These are phyloP conservation scores for Montipora sp. DNA, from an alignment of 64 coral and sea anemone species.

Conservation along the genomic window DNA sequence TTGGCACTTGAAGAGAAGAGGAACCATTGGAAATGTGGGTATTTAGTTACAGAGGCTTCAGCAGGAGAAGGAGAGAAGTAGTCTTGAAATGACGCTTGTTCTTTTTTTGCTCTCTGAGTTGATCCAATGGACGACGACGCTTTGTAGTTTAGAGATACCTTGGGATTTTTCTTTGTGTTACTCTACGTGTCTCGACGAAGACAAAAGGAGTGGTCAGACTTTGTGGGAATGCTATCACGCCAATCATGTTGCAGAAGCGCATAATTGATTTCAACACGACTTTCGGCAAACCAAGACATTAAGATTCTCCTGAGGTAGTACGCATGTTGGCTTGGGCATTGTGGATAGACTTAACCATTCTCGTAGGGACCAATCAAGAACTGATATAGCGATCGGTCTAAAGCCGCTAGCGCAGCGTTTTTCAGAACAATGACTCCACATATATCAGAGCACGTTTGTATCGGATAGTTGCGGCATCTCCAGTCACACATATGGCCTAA, in stretches of 20 bases:
- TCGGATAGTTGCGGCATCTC: constrained; percentile 47
- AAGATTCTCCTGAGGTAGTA: constrained; percentile 31
- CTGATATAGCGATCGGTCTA: constrained; percentile 16
- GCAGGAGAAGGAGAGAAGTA: not conserved
- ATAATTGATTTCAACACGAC: constrained; percentile 20
- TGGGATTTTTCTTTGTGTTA: not conserved
- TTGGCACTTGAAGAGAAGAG: not conserved
- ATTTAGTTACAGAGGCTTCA: constrained; percentile 4
- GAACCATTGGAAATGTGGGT: not conserved
- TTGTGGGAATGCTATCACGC: not conserved
- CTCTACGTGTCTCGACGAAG: constrained; percentile 2
- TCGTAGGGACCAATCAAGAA: constrained; percentile 15
- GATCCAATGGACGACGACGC: too few species aligned
- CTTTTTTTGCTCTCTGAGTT: not conserved
- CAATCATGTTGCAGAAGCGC: constrained; percentile 1
- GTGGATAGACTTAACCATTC: constrained; percentile 21
- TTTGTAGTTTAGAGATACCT: too few species aligned
- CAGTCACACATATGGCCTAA: constrained; percentile 10
- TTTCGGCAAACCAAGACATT: constrained; percentile 43
- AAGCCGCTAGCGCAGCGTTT: constrained; percentile 11
- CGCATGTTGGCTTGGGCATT: constrained; percentile 32
- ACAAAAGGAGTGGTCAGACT: constrained; percentile 21
- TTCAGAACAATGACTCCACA: constrained; percentile 37
- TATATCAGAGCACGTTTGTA: constrained; percentile 30
- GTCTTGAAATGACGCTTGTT: not conserved